Percentiles rank a stretch among this genome's conserved stretches.
These are phyloP conservation scores for Apogon talboti DNA, from an alignment of 2,797 vertebrate genomes.

Conservation along the genomic window DNA sequence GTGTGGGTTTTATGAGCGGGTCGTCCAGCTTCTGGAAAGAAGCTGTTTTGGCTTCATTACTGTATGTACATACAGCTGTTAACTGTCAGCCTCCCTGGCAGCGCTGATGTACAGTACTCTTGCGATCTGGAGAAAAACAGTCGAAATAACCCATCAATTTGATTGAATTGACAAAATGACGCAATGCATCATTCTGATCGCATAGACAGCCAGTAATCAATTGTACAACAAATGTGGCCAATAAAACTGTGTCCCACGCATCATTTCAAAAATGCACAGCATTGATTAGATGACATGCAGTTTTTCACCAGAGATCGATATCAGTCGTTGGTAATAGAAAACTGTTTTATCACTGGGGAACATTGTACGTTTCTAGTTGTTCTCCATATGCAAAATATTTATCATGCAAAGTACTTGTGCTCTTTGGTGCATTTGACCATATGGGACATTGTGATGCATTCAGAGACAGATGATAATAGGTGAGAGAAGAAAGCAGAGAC, in stretches of 20 bases:
- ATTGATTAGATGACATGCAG: background rate
- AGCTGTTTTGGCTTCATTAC: background rate
- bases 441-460: slow-evolving; percentile 45
- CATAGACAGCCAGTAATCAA: slow-evolving; percentile 26
- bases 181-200: slow-evolving; percentile 17
- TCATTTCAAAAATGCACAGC: slow-evolving; percentile 10
- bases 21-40: background rate
- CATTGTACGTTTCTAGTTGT: slow-evolving; percentile 19
- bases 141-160: slow-evolving; percentile 7
- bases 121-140: background rate
- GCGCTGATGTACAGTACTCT: background rate
- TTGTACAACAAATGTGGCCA: slow-evolving; percentile 24
- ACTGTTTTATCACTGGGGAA: slow-evolving; percentile 28
- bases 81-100: slow-evolving; percentile 9
- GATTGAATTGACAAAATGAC: background rate
- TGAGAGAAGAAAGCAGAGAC: slow-evolving; percentile 26
- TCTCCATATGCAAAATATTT: slow-evolving; percentile 43
- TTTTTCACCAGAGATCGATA: slow-evolving; percentile 26
- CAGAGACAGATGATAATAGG: slow-evolving; percentile 40
- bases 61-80: slow-evolving; percentile 2
- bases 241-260: slow-evolving; percentile 15
- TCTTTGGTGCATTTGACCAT: slow-evolving; percentile 39
- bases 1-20: slow-evolving; percentile 3
- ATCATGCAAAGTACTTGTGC: slow-evolving; percentile 35
- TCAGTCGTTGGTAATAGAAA: slow-evolving; percentile 31